Evolutionary conservation across 2,797 vertebrate genomes (phyloP).

Genomic region (Poecilia wingei): DNA sequence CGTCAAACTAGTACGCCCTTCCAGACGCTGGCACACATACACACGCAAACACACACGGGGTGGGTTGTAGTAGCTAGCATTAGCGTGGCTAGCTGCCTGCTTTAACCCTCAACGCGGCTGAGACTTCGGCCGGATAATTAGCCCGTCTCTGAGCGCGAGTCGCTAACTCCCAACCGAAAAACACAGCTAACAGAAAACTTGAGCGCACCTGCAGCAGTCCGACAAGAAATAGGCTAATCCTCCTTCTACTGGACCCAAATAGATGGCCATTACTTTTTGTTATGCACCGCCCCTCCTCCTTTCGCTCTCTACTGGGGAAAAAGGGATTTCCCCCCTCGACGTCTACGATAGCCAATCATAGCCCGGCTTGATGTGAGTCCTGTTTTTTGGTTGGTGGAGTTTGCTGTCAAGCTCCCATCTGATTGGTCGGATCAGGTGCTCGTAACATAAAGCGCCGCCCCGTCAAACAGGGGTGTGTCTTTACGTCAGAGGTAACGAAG

Average conservation of each 20-base stretch:
- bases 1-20: constrained; percentile 75
- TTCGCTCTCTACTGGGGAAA: constrained; percentile 67
- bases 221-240: constrained; percentile 65
- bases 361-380: constrained; percentile 32
- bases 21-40: constrained; percentile 53
- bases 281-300: constrained; percentile 78
- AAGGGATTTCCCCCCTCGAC: constrained; percentile 75
- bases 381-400: constrained; percentile 64
- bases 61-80: constrained; percentile 62
- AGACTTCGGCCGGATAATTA: constrained; percentile 61
- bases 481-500: constrained; percentile 85
- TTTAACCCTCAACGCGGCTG: constrained; percentile 70
- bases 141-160: constrained; percentile 29
- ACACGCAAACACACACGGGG: constrained; percentile 14
- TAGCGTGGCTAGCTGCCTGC: constrained; percentile 74
- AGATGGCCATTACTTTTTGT: constrained; percentile 82
- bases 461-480: constrained; percentile 85
- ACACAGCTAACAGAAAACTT: constrained; percentile 20
- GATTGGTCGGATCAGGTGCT: constrained; percentile 65
- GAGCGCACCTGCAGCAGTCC: constrained; percentile 61
- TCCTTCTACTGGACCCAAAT: constrained; percentile 79
- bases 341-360: constrained; percentile 71
- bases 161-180: constrained; percentile 9
- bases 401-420: constrained; percentile 19
- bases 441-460: constrained; percentile 59